Conservation (phyloP, 2,888 invertebrate genomes). For the Synergus itoensis region DNA sequence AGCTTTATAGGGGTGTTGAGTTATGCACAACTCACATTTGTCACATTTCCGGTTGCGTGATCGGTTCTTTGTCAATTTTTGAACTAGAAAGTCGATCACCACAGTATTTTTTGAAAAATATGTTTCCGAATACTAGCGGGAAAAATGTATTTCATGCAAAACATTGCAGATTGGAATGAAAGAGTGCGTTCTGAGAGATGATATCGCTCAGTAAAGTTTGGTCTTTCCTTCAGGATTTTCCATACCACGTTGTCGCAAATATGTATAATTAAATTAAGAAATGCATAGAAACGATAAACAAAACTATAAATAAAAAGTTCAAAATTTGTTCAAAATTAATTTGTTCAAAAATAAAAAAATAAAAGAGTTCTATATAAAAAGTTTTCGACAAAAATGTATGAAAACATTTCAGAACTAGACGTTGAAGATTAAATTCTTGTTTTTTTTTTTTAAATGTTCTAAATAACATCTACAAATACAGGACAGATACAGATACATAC, state of each 20-base stretch:
- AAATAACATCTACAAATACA: too few species aligned
- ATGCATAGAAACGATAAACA: too few species aligned
- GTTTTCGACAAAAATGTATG: too few species aligned
- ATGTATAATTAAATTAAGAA: too few species aligned
- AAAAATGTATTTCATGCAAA: not conserved
- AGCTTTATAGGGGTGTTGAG: not conserved
- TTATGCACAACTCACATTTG: not conserved
- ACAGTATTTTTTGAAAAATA: not conserved
- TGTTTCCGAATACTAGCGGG: not conserved
- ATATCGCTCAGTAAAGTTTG: not conserved
- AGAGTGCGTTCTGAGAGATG: not conserved
- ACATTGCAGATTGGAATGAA: not conserved
- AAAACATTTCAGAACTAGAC: too few species aligned
- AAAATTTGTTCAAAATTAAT: too few species aligned
- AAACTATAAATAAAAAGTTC: too few species aligned
- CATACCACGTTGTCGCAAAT: too few species aligned
- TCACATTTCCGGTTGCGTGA: not conserved
- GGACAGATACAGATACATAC: not conserved
- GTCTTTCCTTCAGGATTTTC: not conserved
- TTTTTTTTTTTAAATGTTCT: too few species aligned
- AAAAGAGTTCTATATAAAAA: too few species aligned
- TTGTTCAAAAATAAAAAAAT: too few species aligned
- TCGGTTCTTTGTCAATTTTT: not conserved
- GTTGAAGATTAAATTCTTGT: too few species aligned
- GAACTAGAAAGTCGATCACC: conserved; percentile 7